Base-by-base conservation (phyloP, 2,888 invertebrate species). In the Trissolcus japonicus region DNA sequence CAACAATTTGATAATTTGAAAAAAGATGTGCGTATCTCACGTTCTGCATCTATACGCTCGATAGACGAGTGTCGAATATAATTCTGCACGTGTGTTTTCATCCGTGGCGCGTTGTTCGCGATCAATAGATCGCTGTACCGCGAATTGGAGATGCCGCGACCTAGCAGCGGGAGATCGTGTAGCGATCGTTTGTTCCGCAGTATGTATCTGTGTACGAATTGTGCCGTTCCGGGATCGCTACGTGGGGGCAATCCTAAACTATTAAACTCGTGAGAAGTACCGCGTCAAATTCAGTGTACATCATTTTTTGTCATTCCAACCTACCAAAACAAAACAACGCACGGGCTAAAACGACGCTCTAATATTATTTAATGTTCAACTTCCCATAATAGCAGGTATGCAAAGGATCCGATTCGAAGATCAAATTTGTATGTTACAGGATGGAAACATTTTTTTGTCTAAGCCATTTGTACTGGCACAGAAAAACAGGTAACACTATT, bases 121-220 rank as follows among this genome's bases (percentile, higher is more conserved):
- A 86, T 86, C 86, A 86, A 86, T 86, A 84, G 85, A 86, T 85
- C 83, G 82, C 83, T 86, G 86, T 86, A 85, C 82, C 83, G 83
- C 81, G 83, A 82, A 84, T 83, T 82, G 80, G 81, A 82, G 84
- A 85, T 85, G 85, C 82, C 80, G 80, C 83, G 85, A 86, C 85
- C 85, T 86, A 86, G 84, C 86, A 86, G 86, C 86, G 83, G 86
- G 86, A 86, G 85, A 86, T 86, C 86, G 85, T 86, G 86, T 86
- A 85, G 84, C 81, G 86, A 86, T 86, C 85, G 83, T 86, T 86
- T 84, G 85, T 85, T 85, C 85, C 83, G 83, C 83, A 80, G 82
- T 83, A 85, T 82, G 82, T 82, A 79, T 75, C 83, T 83, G 82
- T 85, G 83, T 81, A 84, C 83, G 83, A 85, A 83, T 83, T 83